phyloP scores from a whole-genome alignment of 2,113 vertebrate genomes.

The Esox niger region DNA sequence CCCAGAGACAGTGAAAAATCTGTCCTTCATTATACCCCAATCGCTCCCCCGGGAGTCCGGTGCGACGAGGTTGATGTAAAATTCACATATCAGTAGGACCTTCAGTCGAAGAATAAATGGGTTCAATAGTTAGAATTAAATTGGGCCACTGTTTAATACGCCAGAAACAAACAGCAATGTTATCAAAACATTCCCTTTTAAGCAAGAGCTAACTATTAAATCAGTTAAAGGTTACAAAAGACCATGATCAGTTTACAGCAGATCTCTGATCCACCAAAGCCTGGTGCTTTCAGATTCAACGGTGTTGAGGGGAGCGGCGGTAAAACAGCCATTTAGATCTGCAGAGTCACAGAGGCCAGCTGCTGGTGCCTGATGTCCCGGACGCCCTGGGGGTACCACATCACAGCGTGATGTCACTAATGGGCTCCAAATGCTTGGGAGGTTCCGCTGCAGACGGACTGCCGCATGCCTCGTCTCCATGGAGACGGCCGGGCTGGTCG shows the following conservation, averaged over 20 bases:
- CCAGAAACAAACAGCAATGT: not conserved
- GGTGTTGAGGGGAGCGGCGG: not conserved
- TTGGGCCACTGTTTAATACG: not conserved
- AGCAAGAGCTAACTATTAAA: not conserved
- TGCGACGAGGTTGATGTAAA: no score
- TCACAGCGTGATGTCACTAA: conserved; percentile 10
- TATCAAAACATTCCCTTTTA: not conserved
- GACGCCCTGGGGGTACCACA: conserved; percentile 10
- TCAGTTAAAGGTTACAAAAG: not conserved
- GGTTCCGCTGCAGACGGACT: not conserved
- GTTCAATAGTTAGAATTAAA: no score
- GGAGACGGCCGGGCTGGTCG: conserved; percentile 24
- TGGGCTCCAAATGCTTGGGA: not conserved
- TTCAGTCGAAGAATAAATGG: no score
- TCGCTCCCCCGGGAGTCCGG: no score
- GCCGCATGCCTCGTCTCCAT: conserved; percentile 16
- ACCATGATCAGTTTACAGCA: not conserved
- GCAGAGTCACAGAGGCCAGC: conserved; percentile 62
- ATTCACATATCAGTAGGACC: no score
- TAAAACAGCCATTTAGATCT: conserved; percentile 36
- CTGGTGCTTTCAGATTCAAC: not conserved
- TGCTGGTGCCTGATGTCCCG: conserved; percentile 59
- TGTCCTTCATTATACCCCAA: no score
- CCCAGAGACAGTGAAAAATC: no score
- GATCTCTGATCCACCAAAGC: not conserved